Evolutionary conservation across 1,140 invertebrate species (phyloP), one percentile per base, ranked within the genome.

Genomic region (Drosophila carrolli): DNA sequence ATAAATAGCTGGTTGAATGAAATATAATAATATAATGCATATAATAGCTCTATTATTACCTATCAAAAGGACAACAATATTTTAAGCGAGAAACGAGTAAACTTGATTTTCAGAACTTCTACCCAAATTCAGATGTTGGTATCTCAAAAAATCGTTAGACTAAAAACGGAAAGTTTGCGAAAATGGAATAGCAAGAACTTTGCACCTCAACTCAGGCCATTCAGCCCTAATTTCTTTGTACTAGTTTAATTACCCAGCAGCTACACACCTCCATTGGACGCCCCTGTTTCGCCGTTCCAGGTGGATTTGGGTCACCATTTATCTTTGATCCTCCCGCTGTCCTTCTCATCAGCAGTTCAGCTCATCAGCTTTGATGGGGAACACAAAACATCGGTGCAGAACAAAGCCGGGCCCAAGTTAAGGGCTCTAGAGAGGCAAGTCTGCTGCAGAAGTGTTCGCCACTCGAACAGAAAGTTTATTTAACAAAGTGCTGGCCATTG

Each of bases 401-500:
- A 70, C 61, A 48, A 62, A 63, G 44, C 46, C n/a, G 23, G 47
- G 43, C 32, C 29, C 37, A 13, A 67, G 35, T 65, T 51, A 47
- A 80, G 75, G 65, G 40, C 50, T 40, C 55, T 66, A 35, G 44
- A 83, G 59, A 23, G 66, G 32, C 65, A 29, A 75, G 70, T 75
- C 68, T 47, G 41, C 62, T 53, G 55, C 63, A 48, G 68, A 60
- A 47, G 61, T 58, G 57, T 41, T 41, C 43, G 58, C 50, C 82
- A 68, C 82, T 85, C 61, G 29, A 86, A 51, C 29, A 40, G 55
- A 86, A 85, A 85, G 82, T 85, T 78, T 82, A 82, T 78, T 63
- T 82, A 88, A 82, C 83, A 75, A 78, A 86, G 82, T 85, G 82
- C 78, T 78, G 41, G 47, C 67, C 76, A 86, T 80, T 78, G 51